A percentile compares a stretch with the other conserved stretches of the same genome.
Evolutionary conservation across 2,113 vertebrate species (phyloP).

Genomic region (Oncorhynchus kisutch): DNA sequence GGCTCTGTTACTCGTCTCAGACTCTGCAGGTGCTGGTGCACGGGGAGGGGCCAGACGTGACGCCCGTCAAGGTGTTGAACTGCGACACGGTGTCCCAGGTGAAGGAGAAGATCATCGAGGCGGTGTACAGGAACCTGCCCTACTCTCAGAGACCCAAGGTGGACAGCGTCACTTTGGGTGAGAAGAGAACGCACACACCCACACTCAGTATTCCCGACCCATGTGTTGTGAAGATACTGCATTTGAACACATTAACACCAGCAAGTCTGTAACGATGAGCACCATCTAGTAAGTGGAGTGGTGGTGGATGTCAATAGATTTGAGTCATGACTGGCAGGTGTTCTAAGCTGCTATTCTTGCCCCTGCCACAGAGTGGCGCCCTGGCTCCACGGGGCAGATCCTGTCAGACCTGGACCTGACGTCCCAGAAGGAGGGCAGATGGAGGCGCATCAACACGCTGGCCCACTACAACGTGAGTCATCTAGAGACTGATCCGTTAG

Average conservation of each 20-base stretch:
- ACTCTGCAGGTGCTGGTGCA: slow-evolving; percentile 91
- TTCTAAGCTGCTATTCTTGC: slow-evolving; percentile 6
- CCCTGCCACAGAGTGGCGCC: slow-evolving; percentile 87
- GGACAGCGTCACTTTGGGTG: slow-evolving; percentile 90
- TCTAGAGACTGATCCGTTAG: slow-evolving; percentile 32
- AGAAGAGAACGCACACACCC: slow-evolving; percentile 31
- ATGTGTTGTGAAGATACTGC: neutral
- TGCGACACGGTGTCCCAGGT: slow-evolving; percentile 96
- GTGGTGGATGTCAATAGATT: neutral
- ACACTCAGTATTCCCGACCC: neutral
- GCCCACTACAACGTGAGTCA: slow-evolving; percentile 95
- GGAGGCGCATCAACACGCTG: slow-evolving; percentile 92
- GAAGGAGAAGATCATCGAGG: slow-evolving; percentile 97
- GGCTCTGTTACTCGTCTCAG: slow-evolving; percentile 63
- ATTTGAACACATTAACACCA: neutral
- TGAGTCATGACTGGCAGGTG: neutral
- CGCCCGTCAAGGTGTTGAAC: slow-evolving; percentile 92
- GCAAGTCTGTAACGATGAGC: neutral
- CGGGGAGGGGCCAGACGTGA: slow-evolving; percentile 84
- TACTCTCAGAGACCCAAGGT: slow-evolving; percentile 90
- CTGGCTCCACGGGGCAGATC: slow-evolving; percentile 95
- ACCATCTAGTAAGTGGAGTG: too few species aligned
- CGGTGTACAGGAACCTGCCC: slow-evolving; percentile 88
- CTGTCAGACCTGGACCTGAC: slow-evolving; percentile 96
- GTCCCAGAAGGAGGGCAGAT: slow-evolving; percentile 93